phyloP scores from a whole-genome alignment of 2,113 vertebrate species.

The Romanogobio albipinnatus region DNA sequence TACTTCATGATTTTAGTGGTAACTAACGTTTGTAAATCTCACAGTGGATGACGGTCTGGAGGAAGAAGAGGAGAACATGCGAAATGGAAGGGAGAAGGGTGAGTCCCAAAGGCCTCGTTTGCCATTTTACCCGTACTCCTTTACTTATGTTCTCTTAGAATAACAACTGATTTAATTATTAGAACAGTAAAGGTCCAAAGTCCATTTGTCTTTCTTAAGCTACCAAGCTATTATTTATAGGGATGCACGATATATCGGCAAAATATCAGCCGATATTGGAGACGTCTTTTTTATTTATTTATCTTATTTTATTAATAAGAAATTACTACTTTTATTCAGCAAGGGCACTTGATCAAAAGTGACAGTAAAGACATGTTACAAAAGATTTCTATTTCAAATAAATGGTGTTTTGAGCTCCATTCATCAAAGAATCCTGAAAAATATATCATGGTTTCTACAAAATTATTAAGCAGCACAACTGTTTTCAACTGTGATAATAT shows the following conservation, averaged over 20 bases:
- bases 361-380: background rate
- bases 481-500: background rate
- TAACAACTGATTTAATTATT: background rate
- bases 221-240: background rate
- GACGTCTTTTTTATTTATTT: no score
- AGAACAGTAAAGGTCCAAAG: background rate
- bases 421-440: background rate
- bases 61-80: slow-evolving; percentile 85
- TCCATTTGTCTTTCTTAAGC: background rate
- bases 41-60: slow-evolving; percentile 86
- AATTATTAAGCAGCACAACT: background rate
- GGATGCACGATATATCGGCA: background rate
- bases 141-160: background rate
- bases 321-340: background rate
- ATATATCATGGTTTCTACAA: background rate
- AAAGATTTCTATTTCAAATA: background rate
- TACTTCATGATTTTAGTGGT: background rate
- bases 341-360: background rate
- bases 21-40: slow-evolving; percentile 38
- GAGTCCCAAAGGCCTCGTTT: slow-evolving; percentile 51
- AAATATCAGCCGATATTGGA: background rate
- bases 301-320: background rate
- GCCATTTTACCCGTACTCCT: background rate
- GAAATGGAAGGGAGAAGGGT: slow-evolving; percentile 91
- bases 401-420: background rate